These are phyloP conservation scores for Rostratula benghalensis DNA, from an alignment of 2,113 vertebrate genomes.

Conservation along the genomic window DNA sequence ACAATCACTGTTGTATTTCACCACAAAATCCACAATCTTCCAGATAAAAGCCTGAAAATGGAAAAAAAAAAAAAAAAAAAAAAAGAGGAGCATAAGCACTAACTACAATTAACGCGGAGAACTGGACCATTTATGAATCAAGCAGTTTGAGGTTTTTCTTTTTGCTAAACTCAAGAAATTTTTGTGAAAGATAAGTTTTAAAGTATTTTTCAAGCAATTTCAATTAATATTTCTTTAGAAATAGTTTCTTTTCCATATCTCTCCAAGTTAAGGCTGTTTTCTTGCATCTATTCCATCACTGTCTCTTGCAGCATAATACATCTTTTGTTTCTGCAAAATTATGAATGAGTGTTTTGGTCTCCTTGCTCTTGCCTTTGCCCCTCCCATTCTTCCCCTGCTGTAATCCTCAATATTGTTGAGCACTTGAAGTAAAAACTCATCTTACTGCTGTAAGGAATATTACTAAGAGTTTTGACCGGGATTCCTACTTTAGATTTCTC, in stretches of 20 bases:
- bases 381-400: not conserved
- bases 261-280: not conserved
- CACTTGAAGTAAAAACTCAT: constrained; percentile 27
- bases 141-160: not conserved
- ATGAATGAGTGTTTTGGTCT: constrained; percentile 1
- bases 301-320: not conserved
- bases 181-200: not conserved
- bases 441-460: constrained; percentile 24
- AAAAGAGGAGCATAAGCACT: not conserved
- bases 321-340: constrained; percentile 13
- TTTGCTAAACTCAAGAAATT: not conserved
- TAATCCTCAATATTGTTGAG: not conserved
- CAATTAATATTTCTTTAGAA: not conserved
- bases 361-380: constrained; percentile 5
- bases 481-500: constrained; percentile 68
- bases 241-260: not conserved
- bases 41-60: not conserved
- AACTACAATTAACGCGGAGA: not conserved
- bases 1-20: not conserved
- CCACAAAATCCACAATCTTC: not conserved
- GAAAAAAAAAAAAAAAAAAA: not conserved
- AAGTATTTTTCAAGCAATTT: not conserved
- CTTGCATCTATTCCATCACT: not conserved
- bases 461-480: constrained; percentile 63
- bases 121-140: not conserved